These are phyloP conservation scores for Peucedramus taeniatus DNA, from an alignment of 2,113 vertebrate species.

Conservation along the genomic window DNA sequence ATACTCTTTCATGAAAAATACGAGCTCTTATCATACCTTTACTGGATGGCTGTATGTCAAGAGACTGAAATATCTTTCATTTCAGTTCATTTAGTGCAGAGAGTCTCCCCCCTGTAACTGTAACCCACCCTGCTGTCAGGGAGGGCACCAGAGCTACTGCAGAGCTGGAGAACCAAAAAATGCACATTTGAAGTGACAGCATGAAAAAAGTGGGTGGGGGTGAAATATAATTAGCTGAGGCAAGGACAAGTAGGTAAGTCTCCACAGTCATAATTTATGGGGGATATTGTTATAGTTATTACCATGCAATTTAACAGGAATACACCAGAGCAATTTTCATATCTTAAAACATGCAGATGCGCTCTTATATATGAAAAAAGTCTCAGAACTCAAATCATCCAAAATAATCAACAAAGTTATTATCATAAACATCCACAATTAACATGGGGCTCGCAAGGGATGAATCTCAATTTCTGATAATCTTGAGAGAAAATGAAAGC, in stretches of 20 bases:
- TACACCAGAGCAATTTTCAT: conserved; percentile 55
- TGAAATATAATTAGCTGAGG: conserved; percentile 63
- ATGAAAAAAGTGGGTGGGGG: conserved; percentile 16
- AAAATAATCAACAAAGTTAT: conserved; percentile 53
- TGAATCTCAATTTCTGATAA: neutral
- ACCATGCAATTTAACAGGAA: conserved; percentile 68
- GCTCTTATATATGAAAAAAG: conserved; percentile 29
- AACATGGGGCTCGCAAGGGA: neutral
- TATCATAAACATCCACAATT: conserved; percentile 40
- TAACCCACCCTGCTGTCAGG: conserved; percentile 29
- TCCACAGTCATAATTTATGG: conserved; percentile 56
- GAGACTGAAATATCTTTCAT: conserved; percentile 1
- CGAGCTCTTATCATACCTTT: neutral
- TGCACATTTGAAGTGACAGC: conserved; percentile 49
- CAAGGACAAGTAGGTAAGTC: conserved; percentile 63
- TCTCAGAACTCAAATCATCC: conserved; percentile 37
- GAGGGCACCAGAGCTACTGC: neutral
- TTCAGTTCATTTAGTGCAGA: conserved; percentile 23
- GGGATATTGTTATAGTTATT: conserved; percentile 65
- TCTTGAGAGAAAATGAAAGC: conserved; percentile 25
- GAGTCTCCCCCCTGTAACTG: neutral
- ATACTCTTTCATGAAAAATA: neutral
- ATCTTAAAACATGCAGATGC: conserved; percentile 43
- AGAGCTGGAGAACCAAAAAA: conserved; percentile 1
- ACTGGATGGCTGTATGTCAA: neutral